phyloP scores from a whole-genome alignment of 1,140 invertebrate genomes.

The Drosophila micromelanica region DNA sequence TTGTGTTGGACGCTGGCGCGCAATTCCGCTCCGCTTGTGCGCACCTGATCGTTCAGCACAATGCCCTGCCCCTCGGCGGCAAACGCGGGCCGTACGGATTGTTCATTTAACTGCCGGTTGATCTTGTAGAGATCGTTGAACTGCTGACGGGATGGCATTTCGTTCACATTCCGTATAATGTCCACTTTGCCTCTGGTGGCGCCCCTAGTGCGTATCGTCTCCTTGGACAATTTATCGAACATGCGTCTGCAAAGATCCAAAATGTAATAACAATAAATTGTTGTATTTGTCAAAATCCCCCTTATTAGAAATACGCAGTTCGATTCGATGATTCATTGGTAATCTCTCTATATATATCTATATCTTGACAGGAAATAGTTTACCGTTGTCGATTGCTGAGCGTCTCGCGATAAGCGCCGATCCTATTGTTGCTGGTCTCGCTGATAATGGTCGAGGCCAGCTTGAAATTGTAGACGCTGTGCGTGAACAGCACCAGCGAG shows the following conservation, averaged over 20 bases:
- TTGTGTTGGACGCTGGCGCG: constrained; percentile 70
- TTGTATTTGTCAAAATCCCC: too few relatives aligned
- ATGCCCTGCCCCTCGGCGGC: constrained; percentile 48
- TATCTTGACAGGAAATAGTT: neutral
- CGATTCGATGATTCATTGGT: too few relatives aligned
- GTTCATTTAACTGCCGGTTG: constrained; percentile 63
- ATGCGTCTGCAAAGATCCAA: constrained; percentile 42
- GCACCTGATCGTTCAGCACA: constrained; percentile 61
- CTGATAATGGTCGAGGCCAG: constrained; percentile 70
- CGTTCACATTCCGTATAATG: constrained; percentile 72
- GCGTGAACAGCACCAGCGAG: constrained; percentile 63
- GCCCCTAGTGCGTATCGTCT: constrained; percentile 65
- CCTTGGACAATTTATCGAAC: constrained; percentile 70
- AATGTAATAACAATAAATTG: neutral
- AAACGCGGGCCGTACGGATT: constrained; percentile 54
- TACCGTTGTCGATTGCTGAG: constrained; percentile 67
- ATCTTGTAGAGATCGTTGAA: constrained; percentile 78
- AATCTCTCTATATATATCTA: too few relatives aligned
- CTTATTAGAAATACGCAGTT: too few relatives aligned
- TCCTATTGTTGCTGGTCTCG: constrained; percentile 43
- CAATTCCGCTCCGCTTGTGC: constrained; percentile 41
- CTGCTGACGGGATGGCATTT: constrained; percentile 69
- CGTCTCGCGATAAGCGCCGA: constrained; percentile 50
- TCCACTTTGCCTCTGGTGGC: constrained; percentile 55
- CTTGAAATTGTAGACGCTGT: constrained; percentile 69